Base-by-base conservation (phyloP, 2,797 vertebrate species). In the Helostoma temminkii region DNA sequence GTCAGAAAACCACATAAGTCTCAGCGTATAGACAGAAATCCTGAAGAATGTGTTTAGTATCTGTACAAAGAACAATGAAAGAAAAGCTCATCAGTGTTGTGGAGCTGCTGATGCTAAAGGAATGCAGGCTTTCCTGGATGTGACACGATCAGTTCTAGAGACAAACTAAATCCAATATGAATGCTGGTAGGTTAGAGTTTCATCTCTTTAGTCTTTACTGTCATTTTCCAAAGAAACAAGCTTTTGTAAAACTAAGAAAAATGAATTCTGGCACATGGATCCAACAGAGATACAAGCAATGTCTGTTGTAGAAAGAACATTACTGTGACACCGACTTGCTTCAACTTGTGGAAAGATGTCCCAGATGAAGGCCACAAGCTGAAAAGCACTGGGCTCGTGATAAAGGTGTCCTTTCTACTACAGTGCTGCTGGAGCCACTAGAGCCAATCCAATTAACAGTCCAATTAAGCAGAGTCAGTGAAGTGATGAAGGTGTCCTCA, bases 401-500 rank as follows among this genome's bases (percentile, higher is more conserved):
- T 19, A 8, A 30, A 30, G 3, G 25, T 50, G 9, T 12, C 22
- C 21, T 22, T 36, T 36, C 22, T 6, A 2, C 34, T 9, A 36
- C 32, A 22, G 9, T 16, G 32, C 16, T 8, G 6, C 32, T 34
- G 19, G 6, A 41, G 36, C 36, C 48, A 39, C 30, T 42, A 39
- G 21, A 64, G n/a, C 30, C 62, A 37, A 28, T 2, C 34, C 34
- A 37, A 37, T 37, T 37, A 37, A 56, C 16, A 19, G 14, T 50
- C 70, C 59, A 68, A 53, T 80, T 52, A 77, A 65, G 42, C 12
- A 32, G 42, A 66, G 60, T 42, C 71, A 53, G 26, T 26, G 37
- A 39, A 45, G 21, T 30, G 34, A 50, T 49, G 28, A 65, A 62
- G 45, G 16, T 8, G 25, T 56, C 39, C n/a, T 39, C 8, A 26